A percentile compares a stretch with the other conserved stretches of the same genome.
These are phyloP conservation scores for Musca domestica DNA, from an alignment of 1,140 invertebrate species.

Conservation along the genomic window DNA sequence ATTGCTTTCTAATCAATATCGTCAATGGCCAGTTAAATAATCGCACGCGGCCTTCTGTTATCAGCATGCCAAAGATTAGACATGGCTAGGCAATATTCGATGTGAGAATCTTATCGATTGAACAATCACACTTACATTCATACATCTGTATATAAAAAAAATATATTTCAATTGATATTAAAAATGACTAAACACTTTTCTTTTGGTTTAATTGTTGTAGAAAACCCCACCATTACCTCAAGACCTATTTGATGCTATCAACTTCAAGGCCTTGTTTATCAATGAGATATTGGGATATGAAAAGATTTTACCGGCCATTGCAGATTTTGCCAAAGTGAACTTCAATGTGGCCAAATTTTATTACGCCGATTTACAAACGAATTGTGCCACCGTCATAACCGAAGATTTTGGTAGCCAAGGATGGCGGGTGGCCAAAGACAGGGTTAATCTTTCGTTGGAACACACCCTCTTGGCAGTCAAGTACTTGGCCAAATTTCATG, in stretches of 20 bases:
- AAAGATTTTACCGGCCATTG: constrained; percentile 37
- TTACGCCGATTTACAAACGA: constrained; percentile 33
- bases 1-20: too few species aligned
- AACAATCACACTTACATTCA: too few species aligned
- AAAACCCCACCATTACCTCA: constrained; percentile 40
- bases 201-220: constrained; percentile 25
- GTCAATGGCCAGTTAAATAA: too few species aligned
- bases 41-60: too few species aligned
- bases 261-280: constrained; percentile 38
- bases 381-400: constrained; percentile 34
- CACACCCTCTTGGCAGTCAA: constrained; percentile 34
- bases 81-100: too few species aligned
- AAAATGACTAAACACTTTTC: not conserved
- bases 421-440: constrained; percentile 40
- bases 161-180: too few species aligned
- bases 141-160: too few species aligned
- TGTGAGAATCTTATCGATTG: too few species aligned
- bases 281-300: constrained; percentile 45
- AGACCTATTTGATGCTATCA: constrained; percentile 29
- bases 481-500: constrained; percentile 44
- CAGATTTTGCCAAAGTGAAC: constrained; percentile 34
- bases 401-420: constrained; percentile 37
- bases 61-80: too few species aligned
- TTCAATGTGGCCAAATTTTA: constrained; percentile 42
- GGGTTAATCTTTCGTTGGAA: constrained; percentile 31